A percentile compares a stretch with the other conserved stretches of the same genome.
phyloP scores from a whole-genome alignment of 2,888 invertebrate species.

The Leptogaster cylindrica region DNA sequence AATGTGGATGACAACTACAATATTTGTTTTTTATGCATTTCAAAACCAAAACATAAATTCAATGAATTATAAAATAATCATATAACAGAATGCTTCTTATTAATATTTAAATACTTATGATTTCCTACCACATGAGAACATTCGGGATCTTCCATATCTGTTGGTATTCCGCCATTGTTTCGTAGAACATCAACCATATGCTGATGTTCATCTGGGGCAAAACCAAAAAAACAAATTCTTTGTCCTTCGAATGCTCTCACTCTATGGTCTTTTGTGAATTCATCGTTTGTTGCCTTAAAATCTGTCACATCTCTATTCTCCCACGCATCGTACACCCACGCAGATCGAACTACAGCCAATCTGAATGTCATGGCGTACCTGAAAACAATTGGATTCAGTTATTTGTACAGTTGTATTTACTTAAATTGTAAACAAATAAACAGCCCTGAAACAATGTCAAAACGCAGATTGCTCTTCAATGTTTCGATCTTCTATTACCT shows the following conservation, averaged over 20 bases:
- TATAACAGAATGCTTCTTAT: no score
- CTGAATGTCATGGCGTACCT: constrained; percentile 87
- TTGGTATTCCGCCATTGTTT: constrained; percentile 83
- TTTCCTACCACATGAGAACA: constrained; percentile 93
- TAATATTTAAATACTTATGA: no score
- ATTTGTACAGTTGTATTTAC: no score
- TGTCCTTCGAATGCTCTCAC: constrained; percentile 88
- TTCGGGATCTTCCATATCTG: constrained; percentile 78
- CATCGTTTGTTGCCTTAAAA: constrained; percentile 74
- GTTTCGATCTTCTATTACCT: no score
- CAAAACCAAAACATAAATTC: constrained; percentile 25
- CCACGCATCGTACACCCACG: constrained; percentile 92
- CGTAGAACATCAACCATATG: constrained; percentile 91
- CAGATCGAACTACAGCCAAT: constrained; percentile 83
- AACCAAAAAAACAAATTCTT: constrained; percentile 87
- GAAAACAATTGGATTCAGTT: no score
- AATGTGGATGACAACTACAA: constrained; percentile 44
- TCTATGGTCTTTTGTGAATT: constrained; percentile 74
- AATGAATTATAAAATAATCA: constrained; percentile 6
- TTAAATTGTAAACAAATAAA: no score
- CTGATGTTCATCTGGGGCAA: constrained; percentile 85
- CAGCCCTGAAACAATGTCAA: no score
- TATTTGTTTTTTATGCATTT: not conserved
- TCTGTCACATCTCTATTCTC: constrained; percentile 73
- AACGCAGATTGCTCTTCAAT: no score